These are phyloP conservation scores for Tryphoninae sp. DNA, from an alignment of 2,888 invertebrate species.

Conservation along the genomic window DNA sequence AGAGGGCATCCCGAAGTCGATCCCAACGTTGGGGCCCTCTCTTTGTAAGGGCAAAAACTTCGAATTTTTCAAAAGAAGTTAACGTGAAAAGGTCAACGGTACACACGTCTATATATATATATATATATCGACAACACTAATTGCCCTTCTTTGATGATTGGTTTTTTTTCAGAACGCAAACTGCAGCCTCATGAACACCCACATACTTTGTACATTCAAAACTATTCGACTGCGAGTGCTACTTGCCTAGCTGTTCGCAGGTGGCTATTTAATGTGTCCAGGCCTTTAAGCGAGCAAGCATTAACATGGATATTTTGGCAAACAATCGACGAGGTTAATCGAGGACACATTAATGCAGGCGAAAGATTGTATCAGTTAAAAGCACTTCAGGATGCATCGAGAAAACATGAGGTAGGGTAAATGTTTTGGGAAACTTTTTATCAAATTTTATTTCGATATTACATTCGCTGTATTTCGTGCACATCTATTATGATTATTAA, in stretches of 20 bases:
- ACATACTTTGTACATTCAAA: conserved; percentile 98
- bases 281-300: conserved; percentile 88
- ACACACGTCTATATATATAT: not conserved
- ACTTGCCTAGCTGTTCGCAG: conserved; percentile 95
- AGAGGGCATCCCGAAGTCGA: too few relatives aligned
- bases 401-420: conserved; percentile 87
- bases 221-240: conserved; percentile 98
- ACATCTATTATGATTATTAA: not conserved
- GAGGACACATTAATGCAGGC: conserved; percentile 94
- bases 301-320: conserved; percentile 95
- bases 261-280: conserved; percentile 91
- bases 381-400: conserved; percentile 94
- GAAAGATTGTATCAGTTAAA: conserved; percentile 97
- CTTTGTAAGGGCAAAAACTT: too few relatives aligned
- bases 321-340: conserved; percentile 97
- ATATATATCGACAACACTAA: not conserved
- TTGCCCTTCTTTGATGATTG: not conserved
- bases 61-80: too few relatives aligned
- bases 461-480: not conserved
- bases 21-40: too few relatives aligned
- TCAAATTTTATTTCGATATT: conserved; percentile 45
- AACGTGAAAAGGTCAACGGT: too few relatives aligned
- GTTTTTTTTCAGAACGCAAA: conserved; percentile 90
- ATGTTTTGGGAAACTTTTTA: conserved; percentile 46
- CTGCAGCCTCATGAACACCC: conserved; percentile 96